A percentile compares a stretch with the other conserved stretches of the same genome.
Evolutionary conservation across 2,113 vertebrate species (phyloP).

Genomic region (Procavia capensis): DNA sequence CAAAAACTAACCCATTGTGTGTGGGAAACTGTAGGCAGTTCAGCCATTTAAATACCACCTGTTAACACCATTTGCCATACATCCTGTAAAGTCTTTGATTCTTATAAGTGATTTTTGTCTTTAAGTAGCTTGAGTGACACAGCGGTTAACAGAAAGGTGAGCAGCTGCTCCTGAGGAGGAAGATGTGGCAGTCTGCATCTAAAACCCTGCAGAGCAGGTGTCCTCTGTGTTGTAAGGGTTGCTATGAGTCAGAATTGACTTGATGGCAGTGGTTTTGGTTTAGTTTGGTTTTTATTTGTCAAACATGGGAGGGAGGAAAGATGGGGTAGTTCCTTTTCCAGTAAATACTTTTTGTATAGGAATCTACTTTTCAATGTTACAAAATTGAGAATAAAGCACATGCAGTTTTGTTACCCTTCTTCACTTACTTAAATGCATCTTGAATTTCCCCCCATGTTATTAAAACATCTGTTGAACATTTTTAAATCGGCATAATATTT

Average conservation of each 20-base stretch:
- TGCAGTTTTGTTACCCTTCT: not conserved
- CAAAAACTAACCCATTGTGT: not conserved
- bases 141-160: too few species aligned
- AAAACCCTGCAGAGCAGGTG: too few species aligned
- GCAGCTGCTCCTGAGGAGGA: too few species aligned
- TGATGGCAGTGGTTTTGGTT: too few species aligned
- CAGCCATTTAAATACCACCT: not conserved
- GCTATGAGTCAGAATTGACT: too few species aligned
- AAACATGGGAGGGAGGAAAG: not conserved
- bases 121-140: too few species aligned
- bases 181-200: too few species aligned
- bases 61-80: slow-evolving; percentile 1
- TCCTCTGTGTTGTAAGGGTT: too few species aligned
- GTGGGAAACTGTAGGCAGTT: not conserved
- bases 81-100: not conserved
- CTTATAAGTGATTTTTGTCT: not conserved
- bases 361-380: not conserved
- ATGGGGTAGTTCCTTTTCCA: not conserved
- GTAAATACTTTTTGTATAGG: not conserved
- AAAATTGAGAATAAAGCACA: slow-evolving; percentile 44
- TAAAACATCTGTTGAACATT: slow-evolving; percentile 22
- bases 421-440: slow-evolving; percentile 43
- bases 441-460: slow-evolving; percentile 6
- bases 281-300: not conserved
- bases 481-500: not conserved